Conservation (phyloP, 2,113 vertebrate genomes). For the Neolamprologus brichardi region DNA sequence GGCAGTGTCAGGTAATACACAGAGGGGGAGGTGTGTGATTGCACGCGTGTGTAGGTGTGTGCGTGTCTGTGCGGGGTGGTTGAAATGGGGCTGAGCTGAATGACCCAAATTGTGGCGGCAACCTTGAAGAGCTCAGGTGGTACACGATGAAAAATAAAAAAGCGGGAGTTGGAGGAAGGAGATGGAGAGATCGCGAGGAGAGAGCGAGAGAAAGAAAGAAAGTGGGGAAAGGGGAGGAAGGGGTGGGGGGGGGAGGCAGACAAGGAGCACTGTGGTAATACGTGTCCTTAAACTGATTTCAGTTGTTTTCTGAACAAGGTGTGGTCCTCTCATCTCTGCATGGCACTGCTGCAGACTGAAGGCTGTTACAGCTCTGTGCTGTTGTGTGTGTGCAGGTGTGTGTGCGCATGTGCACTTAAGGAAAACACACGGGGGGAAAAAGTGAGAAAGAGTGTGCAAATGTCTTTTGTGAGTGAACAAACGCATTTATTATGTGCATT, state of each 20-base stretch:
- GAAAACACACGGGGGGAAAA: neutral
- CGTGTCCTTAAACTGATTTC: conserved; percentile 65
- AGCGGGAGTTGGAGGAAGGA: neutral
- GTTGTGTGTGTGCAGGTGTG: neutral
- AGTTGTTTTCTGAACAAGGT: conserved; percentile 60
- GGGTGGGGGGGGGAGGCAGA: neutral
- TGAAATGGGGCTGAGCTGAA: conserved; percentile 53
- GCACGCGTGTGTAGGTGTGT: neutral
- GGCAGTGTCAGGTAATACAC: conserved; percentile 60
- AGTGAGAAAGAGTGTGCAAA: neutral
- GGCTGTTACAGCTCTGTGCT: conserved; percentile 12
- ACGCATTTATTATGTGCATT: conserved; percentile 23
- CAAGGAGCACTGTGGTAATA: conserved; percentile 11
- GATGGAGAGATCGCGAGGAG: neutral
- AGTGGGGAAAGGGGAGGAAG: neutral
- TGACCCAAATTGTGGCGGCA: conserved; percentile 63
- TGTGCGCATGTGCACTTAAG: neutral
- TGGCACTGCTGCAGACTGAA: conserved; percentile 55
- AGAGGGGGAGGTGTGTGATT: conserved; percentile 35
- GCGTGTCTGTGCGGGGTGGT: neutral
- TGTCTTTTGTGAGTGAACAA: conserved; percentile 1
- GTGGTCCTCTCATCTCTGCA: conserved; percentile 48
- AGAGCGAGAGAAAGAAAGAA: neutral
- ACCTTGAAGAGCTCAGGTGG: conserved; percentile 66
- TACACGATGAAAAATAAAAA: conserved; percentile 31